Conservation (phyloP, 2,113 vertebrate species). For the Scophthalmus maximus region DNA sequence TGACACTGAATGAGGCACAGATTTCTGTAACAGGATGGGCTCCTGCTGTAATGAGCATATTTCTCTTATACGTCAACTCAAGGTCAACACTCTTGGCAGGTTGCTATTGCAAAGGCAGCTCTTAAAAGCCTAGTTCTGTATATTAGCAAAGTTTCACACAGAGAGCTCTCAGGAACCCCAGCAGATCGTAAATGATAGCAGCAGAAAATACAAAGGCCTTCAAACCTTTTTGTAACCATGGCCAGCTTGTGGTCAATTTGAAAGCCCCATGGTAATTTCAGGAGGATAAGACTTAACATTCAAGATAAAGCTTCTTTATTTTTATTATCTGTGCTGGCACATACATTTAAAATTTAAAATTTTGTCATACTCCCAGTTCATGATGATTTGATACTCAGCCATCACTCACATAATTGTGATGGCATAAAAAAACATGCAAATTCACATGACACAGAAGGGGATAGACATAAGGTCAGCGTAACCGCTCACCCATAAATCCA, state of each 20-base stretch:
- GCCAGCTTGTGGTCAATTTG: conserved; percentile 38
- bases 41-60: conserved; percentile 40
- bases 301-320: not conserved
- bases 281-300: conserved; percentile 35
- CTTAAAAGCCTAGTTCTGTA: conserved; percentile 32
- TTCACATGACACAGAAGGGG: conserved; percentile 40
- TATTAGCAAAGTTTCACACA: conserved; percentile 54
- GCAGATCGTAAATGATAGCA: conserved; percentile 50
- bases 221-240: conserved; percentile 40
- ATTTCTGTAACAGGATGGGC: conserved; percentile 41
- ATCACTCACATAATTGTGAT: conserved; percentile 1
- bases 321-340: not conserved
- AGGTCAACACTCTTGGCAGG: conserved; percentile 59
- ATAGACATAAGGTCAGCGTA: conserved; percentile 32
- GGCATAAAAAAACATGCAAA: conserved; percentile 20
- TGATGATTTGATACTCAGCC: not conserved
- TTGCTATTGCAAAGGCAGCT: conserved; percentile 29
- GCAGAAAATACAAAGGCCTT: conserved; percentile 47
- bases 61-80: conserved; percentile 51
- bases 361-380: not conserved
- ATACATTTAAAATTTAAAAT: not conserved
- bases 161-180: conserved; percentile 41
- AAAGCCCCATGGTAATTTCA: conserved; percentile 47
- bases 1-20: conserved; percentile 36
- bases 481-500: conserved; percentile 51